Evolutionary conservation across 2,888 invertebrate genomes (phyloP), one percentile per base, ranked within the genome.

Genomic region (Nemurella pictetii): DNA sequence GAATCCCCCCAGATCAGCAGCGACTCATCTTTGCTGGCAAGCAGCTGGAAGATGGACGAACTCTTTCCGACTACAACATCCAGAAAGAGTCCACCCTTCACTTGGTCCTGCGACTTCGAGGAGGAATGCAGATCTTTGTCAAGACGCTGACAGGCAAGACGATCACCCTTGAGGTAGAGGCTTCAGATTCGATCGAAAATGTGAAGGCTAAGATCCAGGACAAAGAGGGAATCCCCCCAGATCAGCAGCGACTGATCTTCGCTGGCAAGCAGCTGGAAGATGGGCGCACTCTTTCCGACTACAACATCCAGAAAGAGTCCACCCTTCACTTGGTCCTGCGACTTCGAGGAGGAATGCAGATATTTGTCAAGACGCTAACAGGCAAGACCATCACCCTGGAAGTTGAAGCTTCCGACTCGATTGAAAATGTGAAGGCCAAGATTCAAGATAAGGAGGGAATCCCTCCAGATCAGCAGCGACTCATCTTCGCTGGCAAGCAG

Each of bases 71-170:
- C 88, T 92, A 92, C 89, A 92, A 92, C 88, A 92, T 93, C 87
- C 92, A 93, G 88, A 92, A 92, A 88, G 90, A 93, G 88, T 93
- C 93, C 0, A 93, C 93, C 3, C 90, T 93, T 28, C 93, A 93
- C 88, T 87, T 90, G 88, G 93, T 93, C 36, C 90, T 93, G 84
- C 91, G 93, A 87, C 90, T 93, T 72, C 90, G 94, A 85, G 94
- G 94, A 88, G 94, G 94, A 87, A 94, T 94, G 90, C 92, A 95
- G 90, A 93, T 95, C 89, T 92, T 91, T 89, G 92, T 91, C 1
- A 93, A 93, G 87, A 93, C 93, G 0, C 87, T 93, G 25, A 93
- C 93, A 25, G 93, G 93, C 1, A 93, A 93, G 88, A 93, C 93
- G 27, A 93, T 93, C 87, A 92, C 92, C 0, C 86, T 92, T 0